These are phyloP conservation scores for Podarcis lilfordi DNA, from an alignment of 2,797 vertebrate genomes.

Conservation along the genomic window DNA sequence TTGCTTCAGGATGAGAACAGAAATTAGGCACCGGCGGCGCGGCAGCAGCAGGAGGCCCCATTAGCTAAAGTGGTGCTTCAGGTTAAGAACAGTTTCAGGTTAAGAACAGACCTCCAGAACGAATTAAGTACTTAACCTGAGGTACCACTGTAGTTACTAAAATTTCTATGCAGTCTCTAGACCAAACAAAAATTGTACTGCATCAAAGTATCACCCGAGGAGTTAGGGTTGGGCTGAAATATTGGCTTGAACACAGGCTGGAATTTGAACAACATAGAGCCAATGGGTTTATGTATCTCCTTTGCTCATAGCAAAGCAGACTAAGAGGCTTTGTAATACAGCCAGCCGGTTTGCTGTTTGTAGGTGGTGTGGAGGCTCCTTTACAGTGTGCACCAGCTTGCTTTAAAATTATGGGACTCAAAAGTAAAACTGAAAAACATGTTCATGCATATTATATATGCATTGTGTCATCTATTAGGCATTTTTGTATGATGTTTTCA, in stretches of 20 bases:
- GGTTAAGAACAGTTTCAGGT: too few species aligned
- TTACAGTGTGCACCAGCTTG: not conserved
- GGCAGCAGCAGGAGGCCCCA: too few species aligned
- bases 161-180: not conserved
- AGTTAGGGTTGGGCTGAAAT: not conserved
- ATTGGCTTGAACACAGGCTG: not conserved
- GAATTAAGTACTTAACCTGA: too few species aligned
- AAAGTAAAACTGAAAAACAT: not conserved
- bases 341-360: not conserved
- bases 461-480: not conserved
- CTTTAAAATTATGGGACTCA: not conserved
- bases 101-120: too few species aligned
- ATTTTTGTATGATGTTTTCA: not conserved
- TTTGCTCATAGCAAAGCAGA: not conserved
- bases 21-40: too few species aligned
- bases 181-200: not conserved
- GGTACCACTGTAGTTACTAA: not conserved
- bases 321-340: not conserved
- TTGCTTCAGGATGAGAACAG: too few species aligned
- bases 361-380: not conserved
- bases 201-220: not conserved
- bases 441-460: not conserved
- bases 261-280: not conserved
- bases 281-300: not conserved
- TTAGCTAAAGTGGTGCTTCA: too few species aligned